These are phyloP conservation scores for Phrynocephalus versicolor DNA, from an alignment of 2,113 vertebrate species.

Conservation along the genomic window DNA sequence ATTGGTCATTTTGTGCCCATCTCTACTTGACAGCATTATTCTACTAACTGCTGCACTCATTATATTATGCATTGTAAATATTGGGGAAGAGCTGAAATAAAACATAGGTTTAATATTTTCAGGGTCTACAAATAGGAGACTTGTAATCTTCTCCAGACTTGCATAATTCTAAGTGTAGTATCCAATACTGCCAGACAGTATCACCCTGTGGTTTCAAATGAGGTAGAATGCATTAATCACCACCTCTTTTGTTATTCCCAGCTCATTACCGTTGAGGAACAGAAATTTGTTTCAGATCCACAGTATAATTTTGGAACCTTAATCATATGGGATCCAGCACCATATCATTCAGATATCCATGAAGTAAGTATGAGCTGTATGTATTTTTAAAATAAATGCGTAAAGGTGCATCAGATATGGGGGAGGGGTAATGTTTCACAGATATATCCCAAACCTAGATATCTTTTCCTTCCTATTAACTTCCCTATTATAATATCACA, in stretches of 20 bases:
- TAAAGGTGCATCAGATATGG: not conserved
- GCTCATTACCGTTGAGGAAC: constrained; percentile 71
- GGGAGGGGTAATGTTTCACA: not conserved
- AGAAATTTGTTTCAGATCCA: constrained; percentile 69
- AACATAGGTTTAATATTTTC: too few relatives aligned
- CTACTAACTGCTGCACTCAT: too few relatives aligned
- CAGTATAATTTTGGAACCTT: constrained; percentile 78
- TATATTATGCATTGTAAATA: too few relatives aligned
- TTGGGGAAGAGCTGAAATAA: too few relatives aligned
- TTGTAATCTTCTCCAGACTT: too few relatives aligned
- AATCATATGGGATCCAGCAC: constrained; percentile 81
- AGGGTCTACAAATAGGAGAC: too few relatives aligned
- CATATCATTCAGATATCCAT: constrained; percentile 75
- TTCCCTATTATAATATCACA: not conserved
- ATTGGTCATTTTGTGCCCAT: too few relatives aligned
- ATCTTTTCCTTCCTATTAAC: not conserved
- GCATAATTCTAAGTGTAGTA: too few relatives aligned
- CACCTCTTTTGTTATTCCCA: constrained; percentile 57
- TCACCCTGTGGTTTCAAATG: not conserved
- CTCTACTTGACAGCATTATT: too few relatives aligned
- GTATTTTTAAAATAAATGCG: not conserved
- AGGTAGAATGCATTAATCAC: not conserved
- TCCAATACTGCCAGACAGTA: too few relatives aligned
- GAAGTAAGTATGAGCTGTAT: constrained; percentile 68
- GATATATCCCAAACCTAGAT: not conserved